Percentiles rank a stretch among this genome's conserved stretches.
These are phyloP conservation scores for Paedocypris sp. DNA, from an alignment of 2,113 vertebrate species.

Conservation along the genomic window DNA sequence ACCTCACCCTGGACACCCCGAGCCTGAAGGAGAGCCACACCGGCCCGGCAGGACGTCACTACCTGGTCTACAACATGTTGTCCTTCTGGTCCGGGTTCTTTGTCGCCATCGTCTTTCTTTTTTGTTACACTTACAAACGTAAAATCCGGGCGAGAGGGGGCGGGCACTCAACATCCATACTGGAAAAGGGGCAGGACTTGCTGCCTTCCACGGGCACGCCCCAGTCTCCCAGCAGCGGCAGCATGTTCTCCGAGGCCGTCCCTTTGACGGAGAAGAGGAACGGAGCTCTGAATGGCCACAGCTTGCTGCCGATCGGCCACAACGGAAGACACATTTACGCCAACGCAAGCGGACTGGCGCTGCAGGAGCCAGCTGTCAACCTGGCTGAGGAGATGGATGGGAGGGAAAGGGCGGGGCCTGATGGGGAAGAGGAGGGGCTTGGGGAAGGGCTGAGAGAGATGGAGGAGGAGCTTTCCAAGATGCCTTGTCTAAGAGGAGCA, in stretches of 20 bases:
- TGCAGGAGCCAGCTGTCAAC: constrained; percentile 41
- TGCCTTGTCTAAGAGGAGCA: constrained; percentile 59
- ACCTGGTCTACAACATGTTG: constrained; percentile 43
- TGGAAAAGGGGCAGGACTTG: constrained; percentile 56
- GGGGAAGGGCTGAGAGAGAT: constrained; percentile 36
- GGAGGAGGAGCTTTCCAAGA: constrained; percentile 49
- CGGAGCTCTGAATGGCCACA: constrained; percentile 61
- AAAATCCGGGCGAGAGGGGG: not conserved
- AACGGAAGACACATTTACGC: constrained; percentile 48
- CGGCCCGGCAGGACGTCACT: constrained; percentile 28
- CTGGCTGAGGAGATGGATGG: constrained; percentile 46
- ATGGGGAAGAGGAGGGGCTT: constrained; percentile 43
- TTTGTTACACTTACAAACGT: constrained; percentile 25
- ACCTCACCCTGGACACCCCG: constrained; percentile 52
- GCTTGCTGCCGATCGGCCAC: constrained; percentile 39
- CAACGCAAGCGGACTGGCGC: constrained; percentile 46
- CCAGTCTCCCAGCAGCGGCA: constrained; percentile 67
- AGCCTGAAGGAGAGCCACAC: constrained; percentile 14
- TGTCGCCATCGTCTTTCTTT: constrained; percentile 16
- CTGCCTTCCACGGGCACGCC: constrained; percentile 68
- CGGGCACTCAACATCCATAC: constrained; percentile 46
- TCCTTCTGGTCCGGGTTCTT: constrained; percentile 58
- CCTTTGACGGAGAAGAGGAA: constrained; percentile 63
- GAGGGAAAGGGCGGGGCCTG: constrained; percentile 29
- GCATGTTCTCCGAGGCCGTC: constrained; percentile 60